Evolutionary conservation across 2,797 vertebrate species (phyloP).

Genomic region (Anolis apletophallus): DNA sequence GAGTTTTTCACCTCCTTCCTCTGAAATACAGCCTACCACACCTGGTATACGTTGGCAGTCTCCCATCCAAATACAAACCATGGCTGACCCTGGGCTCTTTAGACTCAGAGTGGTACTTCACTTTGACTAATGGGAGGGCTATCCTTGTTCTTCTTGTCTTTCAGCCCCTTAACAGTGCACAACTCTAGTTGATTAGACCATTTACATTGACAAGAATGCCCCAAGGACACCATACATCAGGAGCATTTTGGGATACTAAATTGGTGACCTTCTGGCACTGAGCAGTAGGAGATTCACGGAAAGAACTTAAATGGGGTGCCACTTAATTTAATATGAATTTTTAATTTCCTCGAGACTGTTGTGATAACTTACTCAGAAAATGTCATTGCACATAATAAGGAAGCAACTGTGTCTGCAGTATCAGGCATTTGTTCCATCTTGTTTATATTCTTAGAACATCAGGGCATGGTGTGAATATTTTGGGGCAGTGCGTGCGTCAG

Average conservation of each 20-base stretch:
- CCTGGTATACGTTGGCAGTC: no score
- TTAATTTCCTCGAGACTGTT: constrained; percentile 59
- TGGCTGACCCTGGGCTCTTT: no score
- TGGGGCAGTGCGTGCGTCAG: constrained; percentile 59
- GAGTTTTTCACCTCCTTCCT: no score
- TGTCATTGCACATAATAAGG: constrained; percentile 62
- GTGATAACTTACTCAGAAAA: constrained; percentile 65
- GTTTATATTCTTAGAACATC: constrained; percentile 73
- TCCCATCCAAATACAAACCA: no score
- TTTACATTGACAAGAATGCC: neutral
- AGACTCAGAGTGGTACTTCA: no score
- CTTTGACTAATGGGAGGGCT: no score
- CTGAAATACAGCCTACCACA: no score
- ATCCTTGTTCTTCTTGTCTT: no score
- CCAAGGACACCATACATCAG: neutral
- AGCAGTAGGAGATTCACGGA: neutral
- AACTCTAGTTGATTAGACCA: no score
- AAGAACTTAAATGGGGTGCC: neutral
- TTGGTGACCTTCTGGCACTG: no score
- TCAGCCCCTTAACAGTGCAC: no score
- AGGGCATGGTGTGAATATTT: constrained; percentile 67
- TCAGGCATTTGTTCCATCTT: constrained; percentile 69
- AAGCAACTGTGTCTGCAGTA: constrained; percentile 68
- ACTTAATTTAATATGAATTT: constrained; percentile 53
- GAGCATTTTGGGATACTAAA: neutral